A percentile compares a stretch with the other conserved stretches of the same genome.
Conservation (phyloP, 2,888 invertebrate genomes). For the Argyra leucocephala region DNA sequence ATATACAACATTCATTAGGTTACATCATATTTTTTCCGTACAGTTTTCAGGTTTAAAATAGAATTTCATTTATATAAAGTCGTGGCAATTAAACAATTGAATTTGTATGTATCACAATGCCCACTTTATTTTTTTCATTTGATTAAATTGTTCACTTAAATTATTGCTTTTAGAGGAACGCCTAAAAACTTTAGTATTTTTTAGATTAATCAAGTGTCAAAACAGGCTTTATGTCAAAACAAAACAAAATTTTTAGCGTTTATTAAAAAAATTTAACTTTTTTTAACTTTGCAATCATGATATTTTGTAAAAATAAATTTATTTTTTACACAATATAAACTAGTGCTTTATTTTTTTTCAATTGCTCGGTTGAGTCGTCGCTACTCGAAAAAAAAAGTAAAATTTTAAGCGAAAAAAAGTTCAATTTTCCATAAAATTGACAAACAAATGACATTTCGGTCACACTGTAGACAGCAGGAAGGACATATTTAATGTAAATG, state of each 20-base stretch:
- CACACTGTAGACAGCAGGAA: too few relatives aligned
- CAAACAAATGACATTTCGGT: background rate
- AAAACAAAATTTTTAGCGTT: background rate
- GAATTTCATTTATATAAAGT: background rate
- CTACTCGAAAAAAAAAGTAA: background rate
- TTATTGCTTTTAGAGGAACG: slow-evolving; percentile 3
- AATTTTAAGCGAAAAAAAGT: background rate
- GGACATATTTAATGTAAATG: too few relatives aligned
- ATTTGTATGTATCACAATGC: slow-evolving; percentile 6
- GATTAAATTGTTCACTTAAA: background rate
- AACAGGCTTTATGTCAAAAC: slow-evolving; percentile 2
- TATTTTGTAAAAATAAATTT: background rate
- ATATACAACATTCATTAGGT: background rate
- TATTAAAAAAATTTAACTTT: background rate
- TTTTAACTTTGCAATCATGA: background rate
- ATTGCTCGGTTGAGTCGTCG: background rate
- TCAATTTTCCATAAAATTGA: background rate
- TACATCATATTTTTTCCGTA: background rate
- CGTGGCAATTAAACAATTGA: background rate
- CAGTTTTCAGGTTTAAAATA: background rate
- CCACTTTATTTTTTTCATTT: background rate
- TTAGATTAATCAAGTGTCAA: slow-evolving; percentile 2
- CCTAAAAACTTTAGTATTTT: background rate
- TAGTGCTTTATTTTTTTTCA: background rate
- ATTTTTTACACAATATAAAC: background rate